Conservation (phyloP, 1,140 invertebrate genomes). For the Thaumatotibia leucotreta region DNA sequence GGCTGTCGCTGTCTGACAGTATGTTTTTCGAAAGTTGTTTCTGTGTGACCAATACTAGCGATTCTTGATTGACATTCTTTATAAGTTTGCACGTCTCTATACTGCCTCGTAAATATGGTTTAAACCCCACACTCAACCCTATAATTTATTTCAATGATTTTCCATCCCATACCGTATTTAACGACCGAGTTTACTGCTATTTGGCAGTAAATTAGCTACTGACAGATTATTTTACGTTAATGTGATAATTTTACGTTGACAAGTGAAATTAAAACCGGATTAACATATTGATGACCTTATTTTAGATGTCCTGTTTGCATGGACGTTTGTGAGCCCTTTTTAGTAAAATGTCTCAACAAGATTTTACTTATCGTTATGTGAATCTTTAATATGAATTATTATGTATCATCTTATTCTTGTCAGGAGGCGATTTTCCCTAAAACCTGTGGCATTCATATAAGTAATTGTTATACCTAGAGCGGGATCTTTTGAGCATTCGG, state of each 20-base stretch:
- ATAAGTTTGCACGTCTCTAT: background rate
- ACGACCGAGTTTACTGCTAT: background rate
- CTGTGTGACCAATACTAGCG: no score
- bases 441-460: no score
- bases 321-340: background rate
- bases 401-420: no score
- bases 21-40: no score
- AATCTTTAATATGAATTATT: no score
- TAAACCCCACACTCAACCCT: slow-evolving; percentile 14
- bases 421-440: no score
- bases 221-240: background rate
- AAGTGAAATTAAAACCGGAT: background rate
- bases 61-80: background rate
- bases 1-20: no score
- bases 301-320: no score
- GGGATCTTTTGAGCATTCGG: no score
- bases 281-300: background rate
- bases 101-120: background rate
- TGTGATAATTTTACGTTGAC: background rate
- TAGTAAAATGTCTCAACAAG: no score
- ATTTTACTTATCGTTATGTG: no score
- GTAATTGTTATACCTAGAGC: no score
- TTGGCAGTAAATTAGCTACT: background rate
- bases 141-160: slow-evolving; percentile 30
- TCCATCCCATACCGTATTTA: slow-evolving; percentile 17